Conservation (phyloP, 2,113 vertebrate genomes). For the Scytalopus superciliaris region DNA sequence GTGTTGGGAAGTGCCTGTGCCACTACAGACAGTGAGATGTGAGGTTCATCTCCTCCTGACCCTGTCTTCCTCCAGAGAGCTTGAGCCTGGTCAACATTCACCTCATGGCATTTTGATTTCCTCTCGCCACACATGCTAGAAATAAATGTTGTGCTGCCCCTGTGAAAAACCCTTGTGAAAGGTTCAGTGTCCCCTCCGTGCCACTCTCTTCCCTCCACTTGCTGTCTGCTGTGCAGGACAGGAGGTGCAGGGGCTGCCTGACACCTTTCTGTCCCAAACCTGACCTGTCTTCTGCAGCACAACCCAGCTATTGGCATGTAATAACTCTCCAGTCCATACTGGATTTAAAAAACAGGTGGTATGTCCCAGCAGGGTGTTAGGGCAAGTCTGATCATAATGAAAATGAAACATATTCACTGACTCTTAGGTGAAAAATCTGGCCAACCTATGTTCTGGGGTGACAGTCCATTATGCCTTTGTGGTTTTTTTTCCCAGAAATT, state of each 20-base stretch:
- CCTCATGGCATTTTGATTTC: neutral
- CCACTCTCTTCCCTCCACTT: neutral
- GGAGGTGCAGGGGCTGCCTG: neutral
- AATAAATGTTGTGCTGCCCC: neutral
- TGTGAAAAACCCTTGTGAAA: neutral
- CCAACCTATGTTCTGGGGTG: neutral
- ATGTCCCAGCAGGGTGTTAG: neutral
- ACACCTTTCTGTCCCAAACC: neutral
- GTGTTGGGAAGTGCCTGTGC: accelerated
- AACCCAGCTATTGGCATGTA: neutral
- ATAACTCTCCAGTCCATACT: neutral
- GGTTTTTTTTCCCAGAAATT: neutral
- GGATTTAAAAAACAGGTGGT: neutral
- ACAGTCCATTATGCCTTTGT: constrained; percentile 22
- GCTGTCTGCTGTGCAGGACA: neutral
- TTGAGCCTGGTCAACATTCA: neutral
- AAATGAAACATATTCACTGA: neutral
- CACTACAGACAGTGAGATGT: accelerated
- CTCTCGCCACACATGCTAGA: accelerated
- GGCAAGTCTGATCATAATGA: neutral
- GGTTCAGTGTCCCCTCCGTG: neutral
- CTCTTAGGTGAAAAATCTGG: neutral
- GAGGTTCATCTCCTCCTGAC: neutral
- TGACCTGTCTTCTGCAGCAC: neutral
- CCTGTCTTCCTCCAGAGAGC: neutral